Base-by-base conservation (phyloP, 2,797 vertebrate species). In the Mormyrus hasselquistii region DNA sequence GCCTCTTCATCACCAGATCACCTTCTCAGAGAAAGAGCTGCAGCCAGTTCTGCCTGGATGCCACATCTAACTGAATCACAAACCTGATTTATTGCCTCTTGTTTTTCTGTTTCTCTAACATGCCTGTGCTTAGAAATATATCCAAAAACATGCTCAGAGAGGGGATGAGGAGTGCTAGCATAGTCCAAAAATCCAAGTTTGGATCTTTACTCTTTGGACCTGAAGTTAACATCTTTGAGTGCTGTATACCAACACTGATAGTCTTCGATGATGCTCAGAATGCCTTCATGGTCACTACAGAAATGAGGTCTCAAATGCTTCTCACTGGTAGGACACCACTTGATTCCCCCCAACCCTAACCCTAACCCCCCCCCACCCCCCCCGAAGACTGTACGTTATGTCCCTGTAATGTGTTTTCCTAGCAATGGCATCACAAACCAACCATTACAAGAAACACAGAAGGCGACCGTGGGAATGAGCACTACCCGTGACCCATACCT, bases 401-500 rank as follows among this genome's bases (percentile, higher is more conserved):
- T 16, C 76, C 53, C 89, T n/a, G 7, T 49, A 29, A 29, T 25
- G 9, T 57, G 73, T 65, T 62, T 82, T 87, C 38, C 86, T 76
- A 73, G 55, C 25, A 84, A 88, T 50, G 38, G 65, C 52, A 55
- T 50, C 85, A 69, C 85, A 87, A 59, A 29, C 22, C 79, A 53
- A 29, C 25, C 89, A 88, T 88, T 86, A 85, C 79, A 82, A 69
- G 47, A 69, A 44, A 88, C 69, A 65, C 25, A 7, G 52, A 89
- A 62, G 44, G 73, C 79, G 93, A 92, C 91, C 92, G 90, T 91
- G 90, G 90, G 90, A 92, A 92, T 91, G 53, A 92, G 93, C 92
- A 91, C 62, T 92, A 93, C 90, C 93, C 73, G 44, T 94, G 95
- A 96, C 94, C 96, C 94, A 55, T 94, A 95, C 94, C 94, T 91